Percentiles rank a stretch among this genome's conserved stretches.
Evolutionary conservation across 1,140 invertebrate genomes (phyloP).

Genomic region (Augochlora pura): DNA sequence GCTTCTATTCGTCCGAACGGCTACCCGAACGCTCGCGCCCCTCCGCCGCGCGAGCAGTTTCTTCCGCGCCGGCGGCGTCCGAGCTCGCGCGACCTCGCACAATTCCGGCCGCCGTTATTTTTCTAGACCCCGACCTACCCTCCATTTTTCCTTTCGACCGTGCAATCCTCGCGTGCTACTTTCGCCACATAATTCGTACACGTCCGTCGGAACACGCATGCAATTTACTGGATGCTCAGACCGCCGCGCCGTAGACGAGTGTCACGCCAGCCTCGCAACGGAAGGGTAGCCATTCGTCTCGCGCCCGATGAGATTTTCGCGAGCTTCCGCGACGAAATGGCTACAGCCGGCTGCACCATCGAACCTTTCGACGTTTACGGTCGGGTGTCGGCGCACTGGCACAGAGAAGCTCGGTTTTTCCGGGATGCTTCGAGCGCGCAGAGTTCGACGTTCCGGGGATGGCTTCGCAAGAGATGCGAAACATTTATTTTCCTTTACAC

Average conservation of each 20-base stretch:
- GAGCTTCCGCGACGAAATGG: background rate
- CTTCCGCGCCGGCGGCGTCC: background rate
- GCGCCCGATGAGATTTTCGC: background rate
- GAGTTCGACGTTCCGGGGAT: too few species aligned
- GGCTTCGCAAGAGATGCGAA: too few species aligned
- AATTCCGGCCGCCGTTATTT: conserved; percentile 10
- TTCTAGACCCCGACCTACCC: too few species aligned
- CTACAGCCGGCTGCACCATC: too few species aligned
- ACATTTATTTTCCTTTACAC: too few species aligned
- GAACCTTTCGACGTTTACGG: background rate
- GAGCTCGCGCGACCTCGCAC: background rate
- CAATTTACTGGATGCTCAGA: conserved; percentile 38
- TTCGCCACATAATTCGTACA: conserved; percentile 34
- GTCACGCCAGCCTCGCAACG: conserved; percentile 28
- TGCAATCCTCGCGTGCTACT: background rate
- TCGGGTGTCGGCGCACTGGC: too few species aligned
- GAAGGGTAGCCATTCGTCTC: conserved; percentile 27
- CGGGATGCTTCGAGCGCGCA: too few species aligned
- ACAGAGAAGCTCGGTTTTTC: too few species aligned
- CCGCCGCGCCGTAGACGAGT: background rate
- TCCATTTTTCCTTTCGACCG: conserved; percentile 5
- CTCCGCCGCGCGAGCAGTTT: background rate
- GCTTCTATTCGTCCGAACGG: background rate
- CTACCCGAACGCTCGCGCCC: too few species aligned
- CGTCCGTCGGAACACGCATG: conserved; percentile 22